phyloP scores from a whole-genome alignment of 30 jellyfish, hydroid and myxozoan species.

The Pelagia noctiluca region DNA sequence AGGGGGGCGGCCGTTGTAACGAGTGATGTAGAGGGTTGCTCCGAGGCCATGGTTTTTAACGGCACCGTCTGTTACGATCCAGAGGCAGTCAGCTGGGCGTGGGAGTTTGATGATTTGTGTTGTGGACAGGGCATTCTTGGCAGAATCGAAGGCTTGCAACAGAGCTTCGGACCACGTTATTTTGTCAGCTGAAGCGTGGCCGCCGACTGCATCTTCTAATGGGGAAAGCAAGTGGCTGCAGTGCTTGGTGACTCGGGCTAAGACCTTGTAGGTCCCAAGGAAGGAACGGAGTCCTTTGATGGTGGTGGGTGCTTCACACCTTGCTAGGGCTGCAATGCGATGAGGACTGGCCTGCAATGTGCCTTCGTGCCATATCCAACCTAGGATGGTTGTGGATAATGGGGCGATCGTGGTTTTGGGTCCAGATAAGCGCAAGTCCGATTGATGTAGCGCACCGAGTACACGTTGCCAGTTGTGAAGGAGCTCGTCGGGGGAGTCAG shows the following conservation, averaged over 20 bases:
- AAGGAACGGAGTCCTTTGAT: slow-evolving; percentile 67
- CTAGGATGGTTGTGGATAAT: slow-evolving; percentile 62
- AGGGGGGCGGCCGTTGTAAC: slow-evolving; percentile 38
- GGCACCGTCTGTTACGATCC: slow-evolving; percentile 17
- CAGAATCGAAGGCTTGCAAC: slow-evolving; percentile 1
- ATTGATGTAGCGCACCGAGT: slow-evolving; percentile 21
- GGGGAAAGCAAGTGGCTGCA: slow-evolving; percentile 38
- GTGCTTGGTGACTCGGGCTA: slow-evolving; percentile 43
- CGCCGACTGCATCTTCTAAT: slow-evolving; percentile 40
- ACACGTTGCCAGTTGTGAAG: slow-evolving; percentile 43
- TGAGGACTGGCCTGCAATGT: slow-evolving; percentile 59
- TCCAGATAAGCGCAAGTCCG: slow-evolving; percentile 36
- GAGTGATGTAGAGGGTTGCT: no score
- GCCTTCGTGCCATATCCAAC: slow-evolving; percentile 73
- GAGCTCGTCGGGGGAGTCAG: slow-evolving; percentile 18
- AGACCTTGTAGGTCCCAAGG: slow-evolving; percentile 63
- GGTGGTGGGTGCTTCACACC: slow-evolving; percentile 54
- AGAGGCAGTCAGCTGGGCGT: slow-evolving; percentile 32
- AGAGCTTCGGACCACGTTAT: slow-evolving; percentile 35
- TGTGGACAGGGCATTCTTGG: slow-evolving; percentile 16
- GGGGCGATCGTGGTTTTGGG: slow-evolving; percentile 68
- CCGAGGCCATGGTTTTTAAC: no score
- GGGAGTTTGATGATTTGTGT: slow-evolving; percentile 33
- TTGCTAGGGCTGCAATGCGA: slow-evolving; percentile 42
- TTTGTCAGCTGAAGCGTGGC: slow-evolving; percentile 24